Evolutionary conservation across 2,113 vertebrate species (phyloP), one percentile per base, ranked within the genome.

Genomic region (Hippocampus guttulatus): DNA sequence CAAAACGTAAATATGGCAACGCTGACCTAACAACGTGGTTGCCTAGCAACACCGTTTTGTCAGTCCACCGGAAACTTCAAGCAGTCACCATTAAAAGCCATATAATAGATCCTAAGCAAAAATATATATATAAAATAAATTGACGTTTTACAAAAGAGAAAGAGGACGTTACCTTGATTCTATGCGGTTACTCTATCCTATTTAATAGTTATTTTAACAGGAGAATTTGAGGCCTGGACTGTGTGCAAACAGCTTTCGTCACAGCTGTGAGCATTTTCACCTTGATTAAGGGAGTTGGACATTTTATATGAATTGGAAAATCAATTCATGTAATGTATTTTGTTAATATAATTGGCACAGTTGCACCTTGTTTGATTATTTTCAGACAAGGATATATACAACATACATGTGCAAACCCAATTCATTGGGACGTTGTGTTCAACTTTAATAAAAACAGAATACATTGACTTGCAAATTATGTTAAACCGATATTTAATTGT

Each of bases 21-120:
- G n/a, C n/a, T 47, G 18, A 43, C 20, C n/a, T 60, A 60, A 69
- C 67, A 43, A 69, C 68, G 55, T n/a, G 68, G 68, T 62, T 62
- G 43, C 68, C 51, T 33, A 47, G 68, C 57, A 62, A 70, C 68
- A 54, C 30, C 33, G 23, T 25, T 60, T 43, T 54, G 3, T 40
- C 30, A n/a, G 11, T n/a, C 45, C 16, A 38, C 47, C 20, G 30
- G 5, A 55, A 52, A 38, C 30, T 33, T 49, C 8, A 18, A 47
- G 63, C 33, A 11, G 38, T 41, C 10, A n/a, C 21, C 14, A 9
- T 38, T 5, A 27, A 15, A 47, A 45, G 2, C n/a, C n/a, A 23
- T 14, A 64, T 5, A 11, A 11, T 5, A 20, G 41, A 45, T 3
- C 10, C 14, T 45, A 45, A 14, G 14, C 1, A 45, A 3, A 12